A percentile compares a stretch with the other conserved stretches of the same genome.
Evolutionary conservation across 1,140 invertebrate species (phyloP).

Genomic region (Drosophila aff.): DNA sequence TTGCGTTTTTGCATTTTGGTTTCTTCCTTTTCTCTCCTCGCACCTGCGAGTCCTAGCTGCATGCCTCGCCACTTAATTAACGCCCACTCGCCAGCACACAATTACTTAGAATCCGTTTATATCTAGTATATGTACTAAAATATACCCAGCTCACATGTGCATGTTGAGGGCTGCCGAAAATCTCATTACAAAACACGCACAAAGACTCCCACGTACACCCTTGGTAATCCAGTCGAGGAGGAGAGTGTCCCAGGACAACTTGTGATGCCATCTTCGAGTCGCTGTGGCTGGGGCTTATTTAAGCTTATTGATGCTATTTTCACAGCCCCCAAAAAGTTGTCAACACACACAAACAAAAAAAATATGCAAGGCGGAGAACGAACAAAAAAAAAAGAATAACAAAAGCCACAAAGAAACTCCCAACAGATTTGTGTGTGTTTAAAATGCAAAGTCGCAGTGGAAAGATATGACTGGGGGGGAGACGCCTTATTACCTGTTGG

Average conservation of each 20-base stretch:
- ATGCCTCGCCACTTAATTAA: conserved; percentile 71
- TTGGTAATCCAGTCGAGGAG: conserved; percentile 45
- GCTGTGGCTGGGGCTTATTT: conserved; percentile 60
- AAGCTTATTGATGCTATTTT: conserved; percentile 77
- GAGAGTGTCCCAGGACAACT: conserved; percentile 47
- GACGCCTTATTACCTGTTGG: conserved; percentile 42
- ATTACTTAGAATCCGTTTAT: conserved; percentile 34
- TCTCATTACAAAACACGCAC: conserved; percentile 50
- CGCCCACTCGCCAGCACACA: conserved; percentile 42
- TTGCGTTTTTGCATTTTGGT: conserved; percentile 55
- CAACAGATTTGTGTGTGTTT: conserved; percentile 64
- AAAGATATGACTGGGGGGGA: background rate
- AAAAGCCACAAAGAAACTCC: conserved; percentile 19
- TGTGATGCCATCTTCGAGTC: conserved; percentile 51
- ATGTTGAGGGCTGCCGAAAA: conserved; percentile 34
- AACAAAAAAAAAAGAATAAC: background rate
- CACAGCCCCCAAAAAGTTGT: conserved; percentile 32
- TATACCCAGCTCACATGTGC: conserved; percentile 26
- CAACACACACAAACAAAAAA: conserved; percentile 1
- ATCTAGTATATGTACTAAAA: background rate
- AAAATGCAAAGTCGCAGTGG: conserved; percentile 68
- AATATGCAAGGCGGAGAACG: background rate
- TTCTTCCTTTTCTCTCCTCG: conserved; percentile 16
- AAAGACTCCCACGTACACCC: conserved; percentile 19
- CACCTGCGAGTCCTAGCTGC: conserved; percentile 44